A percentile compares a stretch with the other conserved stretches of the same genome.
These are phyloP conservation scores for Phallusia fumigata DNA, from an alignment of 23 tunicate species.

Conservation along the genomic window DNA sequence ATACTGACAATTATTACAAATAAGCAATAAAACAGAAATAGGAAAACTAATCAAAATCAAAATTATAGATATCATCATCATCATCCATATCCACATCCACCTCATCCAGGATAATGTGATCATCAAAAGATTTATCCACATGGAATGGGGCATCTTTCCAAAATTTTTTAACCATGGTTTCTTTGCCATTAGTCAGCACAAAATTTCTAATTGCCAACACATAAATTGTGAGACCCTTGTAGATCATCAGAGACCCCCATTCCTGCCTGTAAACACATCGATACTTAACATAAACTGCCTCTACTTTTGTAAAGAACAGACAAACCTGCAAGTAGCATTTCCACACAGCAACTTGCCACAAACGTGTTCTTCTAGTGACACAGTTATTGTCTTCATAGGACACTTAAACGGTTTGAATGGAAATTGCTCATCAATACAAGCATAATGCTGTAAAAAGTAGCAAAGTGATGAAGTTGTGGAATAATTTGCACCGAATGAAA, in stretches of 20 bases:
- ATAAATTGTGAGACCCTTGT: background rate
- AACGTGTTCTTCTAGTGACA: background rate
- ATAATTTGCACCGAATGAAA: no score
- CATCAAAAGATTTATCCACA: background rate
- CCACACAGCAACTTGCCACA: background rate
- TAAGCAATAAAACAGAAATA: no score
- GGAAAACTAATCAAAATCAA: background rate
- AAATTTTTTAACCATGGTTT: background rate
- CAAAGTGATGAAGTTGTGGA: no score
- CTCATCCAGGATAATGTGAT: background rate
- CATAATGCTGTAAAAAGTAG: background rate
- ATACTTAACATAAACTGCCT: no score
- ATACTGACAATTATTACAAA: no score
- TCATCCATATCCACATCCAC: background rate
- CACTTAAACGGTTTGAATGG: background rate
- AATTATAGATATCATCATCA: background rate
- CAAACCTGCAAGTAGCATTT: background rate
- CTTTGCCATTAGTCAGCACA: constrained; percentile 5
- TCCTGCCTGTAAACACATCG: background rate
- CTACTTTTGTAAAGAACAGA: background rate
- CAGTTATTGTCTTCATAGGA: background rate
- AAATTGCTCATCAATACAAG: background rate
- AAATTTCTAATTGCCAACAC: background rate
- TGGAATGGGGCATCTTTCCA: constrained; percentile 14
- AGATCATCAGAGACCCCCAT: background rate